Evolutionary conservation across 64 coral and sea anemone genomes (phyloP).

Genomic region (Porites lutea): DNA sequence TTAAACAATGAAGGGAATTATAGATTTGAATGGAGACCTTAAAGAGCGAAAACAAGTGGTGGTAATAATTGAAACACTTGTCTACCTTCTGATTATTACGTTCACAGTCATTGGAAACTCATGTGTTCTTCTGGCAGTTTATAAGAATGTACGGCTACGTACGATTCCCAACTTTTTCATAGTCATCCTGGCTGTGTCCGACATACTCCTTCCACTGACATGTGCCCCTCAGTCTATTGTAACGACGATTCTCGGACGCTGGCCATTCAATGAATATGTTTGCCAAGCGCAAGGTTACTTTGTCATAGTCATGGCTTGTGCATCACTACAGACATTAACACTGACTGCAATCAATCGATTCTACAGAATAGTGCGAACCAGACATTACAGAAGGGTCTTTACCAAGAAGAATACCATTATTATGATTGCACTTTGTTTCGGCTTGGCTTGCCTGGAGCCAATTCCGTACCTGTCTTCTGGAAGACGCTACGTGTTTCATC

Average conservation of each 20-base stretch:
- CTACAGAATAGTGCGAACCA: slow-evolving; percentile 44
- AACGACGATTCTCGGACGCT: neutral
- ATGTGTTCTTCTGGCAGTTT: slow-evolving; percentile 37
- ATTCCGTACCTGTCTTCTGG: slow-evolving; percentile 47
- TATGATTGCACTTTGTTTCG: neutral
- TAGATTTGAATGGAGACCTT: neutral
- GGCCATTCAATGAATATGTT: slow-evolving; percentile 25
- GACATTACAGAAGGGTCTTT: slow-evolving; percentile 14
- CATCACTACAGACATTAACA: slow-evolving; percentile 20
- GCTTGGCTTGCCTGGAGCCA: slow-evolving; percentile 26
- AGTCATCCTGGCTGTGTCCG: slow-evolving; percentile 45
- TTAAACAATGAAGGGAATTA: neutral
- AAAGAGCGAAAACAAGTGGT: neutral
- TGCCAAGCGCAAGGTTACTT: slow-evolving; percentile 57
- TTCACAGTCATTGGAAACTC: slow-evolving; percentile 39
- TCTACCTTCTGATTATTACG: neutral
- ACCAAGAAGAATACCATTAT: slow-evolving; percentile 11
- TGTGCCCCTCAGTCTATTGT: slow-evolving; percentile 22
- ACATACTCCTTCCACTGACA: slow-evolving; percentile 43
- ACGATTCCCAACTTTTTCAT: slow-evolving; percentile 57
- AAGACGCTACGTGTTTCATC: slow-evolving; percentile 69
- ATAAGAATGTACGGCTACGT: slow-evolving; percentile 34
- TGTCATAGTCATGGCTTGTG: slow-evolving; percentile 40
- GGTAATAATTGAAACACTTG: slow-evolving; percentile 3
- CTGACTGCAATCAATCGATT: slow-evolving; percentile 70